A percentile compares a stretch with the other conserved stretches of the same genome.
Evolutionary conservation across 1,140 invertebrate species (phyloP).

Genomic region (Ylistrum balloti): DNA sequence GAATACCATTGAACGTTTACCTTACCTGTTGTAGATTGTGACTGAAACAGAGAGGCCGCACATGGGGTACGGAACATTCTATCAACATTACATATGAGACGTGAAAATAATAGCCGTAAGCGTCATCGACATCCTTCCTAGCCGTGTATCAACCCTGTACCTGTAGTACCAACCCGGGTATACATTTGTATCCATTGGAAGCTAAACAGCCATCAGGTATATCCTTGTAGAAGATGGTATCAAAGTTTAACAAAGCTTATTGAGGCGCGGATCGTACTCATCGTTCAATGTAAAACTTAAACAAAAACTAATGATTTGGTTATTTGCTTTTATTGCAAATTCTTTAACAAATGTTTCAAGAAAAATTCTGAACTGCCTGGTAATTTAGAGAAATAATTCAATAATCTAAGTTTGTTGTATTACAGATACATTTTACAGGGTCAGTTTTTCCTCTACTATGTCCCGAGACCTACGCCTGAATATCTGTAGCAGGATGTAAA

Average conservation of each 20-base stretch:
- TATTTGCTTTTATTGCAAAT: too few species aligned
- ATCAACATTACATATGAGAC: conserved; percentile 98
- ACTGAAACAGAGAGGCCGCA: conserved; percentile 49
- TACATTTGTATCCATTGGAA: conserved; percentile 94
- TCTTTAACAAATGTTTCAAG: too few species aligned
- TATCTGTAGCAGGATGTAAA: conserved; percentile 87
- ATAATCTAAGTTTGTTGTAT: too few species aligned
- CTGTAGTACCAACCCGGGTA: conserved; percentile 99
- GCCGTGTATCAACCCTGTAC: conserved; percentile 97
- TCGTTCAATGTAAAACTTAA: too few species aligned
- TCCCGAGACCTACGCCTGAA: conserved; percentile 96
- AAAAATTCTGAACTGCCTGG: too few species aligned
- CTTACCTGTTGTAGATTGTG: too few species aligned
- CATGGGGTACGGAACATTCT: conserved; percentile 93
- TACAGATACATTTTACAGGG: conserved; percentile 85
- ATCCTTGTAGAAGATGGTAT: too few species aligned
- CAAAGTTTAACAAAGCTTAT: conserved; percentile 81
- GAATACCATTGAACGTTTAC: too few species aligned
- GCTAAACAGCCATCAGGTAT: conserved; percentile 89
- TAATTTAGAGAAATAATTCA: too few species aligned
- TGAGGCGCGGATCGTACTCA: too few species aligned
- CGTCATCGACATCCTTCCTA: conserved; percentile 97
- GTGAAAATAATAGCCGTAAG: conserved; percentile 96
- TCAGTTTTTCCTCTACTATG: conserved; percentile 93
- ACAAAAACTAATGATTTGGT: too few species aligned